phyloP scores from a whole-genome alignment of 1,140 invertebrate species.

The Thaumetopoea pityocampa region DNA sequence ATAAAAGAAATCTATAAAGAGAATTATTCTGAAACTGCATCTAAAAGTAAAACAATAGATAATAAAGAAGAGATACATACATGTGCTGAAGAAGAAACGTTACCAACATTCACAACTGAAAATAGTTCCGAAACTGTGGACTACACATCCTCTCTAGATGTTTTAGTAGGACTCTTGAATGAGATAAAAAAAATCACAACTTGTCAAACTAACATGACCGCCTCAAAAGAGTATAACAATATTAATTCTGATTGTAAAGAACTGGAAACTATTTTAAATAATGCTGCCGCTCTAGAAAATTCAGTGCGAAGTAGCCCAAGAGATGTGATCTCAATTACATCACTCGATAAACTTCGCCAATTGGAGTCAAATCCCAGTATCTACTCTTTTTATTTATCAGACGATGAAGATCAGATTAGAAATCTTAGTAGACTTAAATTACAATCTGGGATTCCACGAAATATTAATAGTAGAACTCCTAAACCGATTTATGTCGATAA shows the following conservation, averaged over 20 bases:
- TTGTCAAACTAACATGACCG: constrained; percentile 30
- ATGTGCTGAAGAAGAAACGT: background rate
- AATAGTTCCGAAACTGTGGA: constrained; percentile 25
- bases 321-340: constrained; percentile 31
- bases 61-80: background rate
- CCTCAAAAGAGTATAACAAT: constrained; percentile 11
- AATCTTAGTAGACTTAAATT: constrained; percentile 1
- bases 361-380: constrained; percentile 32
- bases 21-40: no score
- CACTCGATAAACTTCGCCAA: constrained; percentile 29
- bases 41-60: no score
- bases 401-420: constrained; percentile 12
- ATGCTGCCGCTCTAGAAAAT: constrained; percentile 23
- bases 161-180: constrained; percentile 55
- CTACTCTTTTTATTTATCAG: constrained; percentile 30
- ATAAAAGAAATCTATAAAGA: no score
- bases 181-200: constrained; percentile 61
- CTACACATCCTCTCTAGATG: constrained; percentile 52
- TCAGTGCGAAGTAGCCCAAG: constrained; percentile 20
- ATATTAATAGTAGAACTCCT: background rate
- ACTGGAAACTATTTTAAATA: constrained; percentile 35
- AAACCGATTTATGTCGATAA: constrained; percentile 34
- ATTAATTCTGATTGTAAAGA: constrained; percentile 18
- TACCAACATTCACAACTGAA: background rate
- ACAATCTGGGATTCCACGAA: background rate